These are phyloP conservation scores for Torymus auratus DNA, from an alignment of 2,888 invertebrate genomes.

Conservation along the genomic window DNA sequence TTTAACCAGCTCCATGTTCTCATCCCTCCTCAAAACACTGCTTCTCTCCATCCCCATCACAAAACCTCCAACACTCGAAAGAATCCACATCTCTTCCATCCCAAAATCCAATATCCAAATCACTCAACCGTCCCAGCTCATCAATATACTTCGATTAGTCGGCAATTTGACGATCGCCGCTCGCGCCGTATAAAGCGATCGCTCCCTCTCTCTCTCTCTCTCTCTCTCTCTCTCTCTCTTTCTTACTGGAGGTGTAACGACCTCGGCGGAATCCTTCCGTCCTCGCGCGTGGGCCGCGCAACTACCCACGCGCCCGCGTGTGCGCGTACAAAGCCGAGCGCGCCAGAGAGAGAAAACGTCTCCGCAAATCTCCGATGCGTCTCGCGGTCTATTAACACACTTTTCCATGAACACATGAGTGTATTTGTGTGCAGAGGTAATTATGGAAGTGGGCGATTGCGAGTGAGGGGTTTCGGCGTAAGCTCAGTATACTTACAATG, in stretches of 20 bases:
- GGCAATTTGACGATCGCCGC: neutral
- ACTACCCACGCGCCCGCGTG: conserved; percentile 31
- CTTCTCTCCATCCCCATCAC: too few species aligned
- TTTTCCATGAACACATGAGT: conserved; percentile 3
- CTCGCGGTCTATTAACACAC: conserved; percentile 55
- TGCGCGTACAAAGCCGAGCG: neutral
- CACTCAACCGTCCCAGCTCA: too few species aligned
- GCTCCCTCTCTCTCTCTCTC: neutral
- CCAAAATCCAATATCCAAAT: too few species aligned
- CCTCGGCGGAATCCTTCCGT: conserved; percentile 60
- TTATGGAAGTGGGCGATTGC: too few species aligned
- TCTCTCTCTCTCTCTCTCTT: neutral
- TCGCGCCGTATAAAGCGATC: conserved; percentile 42
- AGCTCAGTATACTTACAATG: too few species aligned
- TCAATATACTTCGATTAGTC: too few species aligned
- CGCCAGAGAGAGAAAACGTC: neutral
- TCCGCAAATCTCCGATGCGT: conserved; percentile 27
- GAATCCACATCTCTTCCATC: too few species aligned
- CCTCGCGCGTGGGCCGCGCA: conserved; percentile 50
- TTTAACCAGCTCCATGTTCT: too few species aligned
- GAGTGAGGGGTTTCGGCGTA: too few species aligned
- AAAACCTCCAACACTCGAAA: too few species aligned
- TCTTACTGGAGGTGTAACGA: conserved; percentile 51
- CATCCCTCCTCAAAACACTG: too few species aligned
- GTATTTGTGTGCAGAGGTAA: too few species aligned